Evolutionary conservation across 2,113 vertebrate species (phyloP).

Genomic region (Myiozetetes cayanensis): DNA sequence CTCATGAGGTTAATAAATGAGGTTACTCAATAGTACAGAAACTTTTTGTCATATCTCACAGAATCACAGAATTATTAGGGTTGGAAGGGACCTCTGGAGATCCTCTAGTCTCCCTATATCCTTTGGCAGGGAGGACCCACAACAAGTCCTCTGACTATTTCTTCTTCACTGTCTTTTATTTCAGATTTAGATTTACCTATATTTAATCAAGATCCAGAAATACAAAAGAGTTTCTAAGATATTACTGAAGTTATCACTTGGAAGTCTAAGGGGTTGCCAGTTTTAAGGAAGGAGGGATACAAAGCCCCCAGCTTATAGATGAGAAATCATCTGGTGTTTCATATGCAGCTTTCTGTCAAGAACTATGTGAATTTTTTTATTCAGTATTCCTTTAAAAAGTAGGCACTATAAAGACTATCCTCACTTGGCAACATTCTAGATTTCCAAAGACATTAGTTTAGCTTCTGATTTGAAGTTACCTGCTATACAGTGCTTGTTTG

Average conservation of each 20-base stretch:
- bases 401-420: neutral
- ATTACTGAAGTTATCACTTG: neutral
- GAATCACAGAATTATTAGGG: neutral
- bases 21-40: neutral
- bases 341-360: neutral
- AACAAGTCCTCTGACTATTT: neutral
- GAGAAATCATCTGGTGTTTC: neutral
- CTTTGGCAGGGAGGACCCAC: neutral
- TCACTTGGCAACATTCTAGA: neutral
- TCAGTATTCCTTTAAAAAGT: neutral
- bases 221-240: neutral
- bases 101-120: neutral
- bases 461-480: neutral
- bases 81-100: neutral
- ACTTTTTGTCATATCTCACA: neutral
- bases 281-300: neutral
- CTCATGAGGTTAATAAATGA: neutral
- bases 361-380: neutral
- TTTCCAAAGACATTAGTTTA: neutral
- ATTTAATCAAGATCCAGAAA: neutral
- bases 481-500: neutral
- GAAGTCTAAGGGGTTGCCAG: neutral
- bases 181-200: neutral
- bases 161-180: neutral
- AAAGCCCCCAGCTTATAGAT: rapidly evolving